phyloP scores from a whole-genome alignment of 2,888 invertebrate genomes.

The Cepaea hortensis region DNA sequence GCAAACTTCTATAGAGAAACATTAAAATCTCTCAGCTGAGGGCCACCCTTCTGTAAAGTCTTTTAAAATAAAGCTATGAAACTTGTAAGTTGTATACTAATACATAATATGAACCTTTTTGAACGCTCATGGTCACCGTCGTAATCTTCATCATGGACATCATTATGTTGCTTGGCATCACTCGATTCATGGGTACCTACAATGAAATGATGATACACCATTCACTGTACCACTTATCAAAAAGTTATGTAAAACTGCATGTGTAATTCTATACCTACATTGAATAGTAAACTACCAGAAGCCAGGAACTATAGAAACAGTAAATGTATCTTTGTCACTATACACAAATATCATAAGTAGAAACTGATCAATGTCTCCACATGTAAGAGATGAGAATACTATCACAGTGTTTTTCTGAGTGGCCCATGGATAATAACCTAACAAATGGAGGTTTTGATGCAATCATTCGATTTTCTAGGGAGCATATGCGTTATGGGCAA shows the following conservation, averaged over 20 bases:
- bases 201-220: background rate
- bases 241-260: background rate
- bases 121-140: background rate
- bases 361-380: too few relatives aligned
- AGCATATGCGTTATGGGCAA: too few relatives aligned
- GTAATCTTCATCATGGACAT: background rate
- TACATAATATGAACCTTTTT: constrained; percentile 1
- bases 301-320: too few relatives aligned
- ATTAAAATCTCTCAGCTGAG: background rate
- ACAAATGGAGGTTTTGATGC: too few relatives aligned
- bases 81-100: background rate
- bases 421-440: too few relatives aligned
- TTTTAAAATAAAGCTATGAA: background rate
- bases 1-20: background rate
- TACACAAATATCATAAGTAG: too few relatives aligned
- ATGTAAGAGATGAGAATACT: too few relatives aligned
- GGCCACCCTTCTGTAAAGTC: background rate
- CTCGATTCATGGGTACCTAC: background rate
- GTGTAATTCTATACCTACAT: background rate
- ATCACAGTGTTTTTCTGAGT: too few relatives aligned
- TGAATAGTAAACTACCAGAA: background rate
- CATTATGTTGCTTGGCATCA: too few relatives aligned
- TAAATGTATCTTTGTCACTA: too few relatives aligned
- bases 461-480: too few relatives aligned
- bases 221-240: background rate